Conservation (phyloP, 2,888 invertebrate genomes). For the Athalia cordata region DNA sequence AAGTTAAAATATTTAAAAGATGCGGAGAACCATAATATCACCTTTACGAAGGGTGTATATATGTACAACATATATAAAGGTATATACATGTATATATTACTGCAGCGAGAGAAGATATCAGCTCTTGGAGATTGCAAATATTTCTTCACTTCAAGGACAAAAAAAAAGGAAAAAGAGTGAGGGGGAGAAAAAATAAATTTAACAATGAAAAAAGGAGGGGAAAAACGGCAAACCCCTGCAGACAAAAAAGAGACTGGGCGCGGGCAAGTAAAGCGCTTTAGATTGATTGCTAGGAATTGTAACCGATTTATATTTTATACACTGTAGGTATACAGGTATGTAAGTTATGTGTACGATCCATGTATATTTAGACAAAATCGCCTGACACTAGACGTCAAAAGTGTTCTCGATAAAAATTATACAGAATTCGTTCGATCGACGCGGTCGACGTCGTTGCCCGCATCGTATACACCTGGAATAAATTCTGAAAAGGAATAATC, state of each 20-base stretch:
- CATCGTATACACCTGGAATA: no score
- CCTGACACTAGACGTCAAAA: neutral
- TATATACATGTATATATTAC: no score
- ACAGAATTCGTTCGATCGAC: no score
- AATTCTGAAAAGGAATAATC: no score
- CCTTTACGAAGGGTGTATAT: no score
- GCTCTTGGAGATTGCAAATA: neutral
- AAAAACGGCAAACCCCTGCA: neutral
- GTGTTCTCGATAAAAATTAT: slow-evolving; percentile 14
- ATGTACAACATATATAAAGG: no score
- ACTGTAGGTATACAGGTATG: no score
- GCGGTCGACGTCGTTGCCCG: no score
- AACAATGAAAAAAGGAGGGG: neutral
- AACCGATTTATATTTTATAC: neutral
- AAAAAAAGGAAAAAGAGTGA: neutral
- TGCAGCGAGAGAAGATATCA: neutral
- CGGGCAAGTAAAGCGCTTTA: neutral
- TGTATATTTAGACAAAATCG: no score
- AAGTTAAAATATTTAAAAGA: slow-evolving; percentile 12
- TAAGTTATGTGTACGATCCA: no score
- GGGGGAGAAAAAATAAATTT: neutral
- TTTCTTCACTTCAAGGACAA: neutral
- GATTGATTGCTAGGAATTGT: slow-evolving; percentile 17
- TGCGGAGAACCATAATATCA: neutral
- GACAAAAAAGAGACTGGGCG: neutral